Percentiles rank a stretch among this genome's conserved stretches.
Conservation (phyloP, 2,797 vertebrate species). For the Helicolenus hilgendorfi region DNA sequence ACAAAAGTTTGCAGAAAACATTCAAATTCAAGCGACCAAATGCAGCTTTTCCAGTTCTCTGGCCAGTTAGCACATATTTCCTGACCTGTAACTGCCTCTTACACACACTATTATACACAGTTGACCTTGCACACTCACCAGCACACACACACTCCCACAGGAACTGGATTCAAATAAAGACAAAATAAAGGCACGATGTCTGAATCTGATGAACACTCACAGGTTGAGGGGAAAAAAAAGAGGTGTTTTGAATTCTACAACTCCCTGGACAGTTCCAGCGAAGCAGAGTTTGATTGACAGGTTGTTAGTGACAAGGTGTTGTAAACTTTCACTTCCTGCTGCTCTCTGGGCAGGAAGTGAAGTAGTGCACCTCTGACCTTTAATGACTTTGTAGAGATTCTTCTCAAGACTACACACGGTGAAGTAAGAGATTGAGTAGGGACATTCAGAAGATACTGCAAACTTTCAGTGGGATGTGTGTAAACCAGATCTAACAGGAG, state of each 20-base stretch:
- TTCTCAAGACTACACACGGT: slow-evolving; percentile 31
- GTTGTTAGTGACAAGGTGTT: slow-evolving; percentile 81
- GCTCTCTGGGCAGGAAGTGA: slow-evolving; percentile 81
- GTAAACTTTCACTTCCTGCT: slow-evolving; percentile 87
- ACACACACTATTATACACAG: neutral
- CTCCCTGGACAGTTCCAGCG: slow-evolving; percentile 65
- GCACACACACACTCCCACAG: neutral
- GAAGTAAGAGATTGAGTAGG: neutral
- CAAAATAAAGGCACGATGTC: slow-evolving; percentile 62
- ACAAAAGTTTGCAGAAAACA: neutral
- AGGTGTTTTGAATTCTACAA: slow-evolving; percentile 80
- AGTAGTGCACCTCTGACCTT: slow-evolving; percentile 79
- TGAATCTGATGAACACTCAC: slow-evolving; percentile 42
- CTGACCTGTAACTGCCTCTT: neutral
- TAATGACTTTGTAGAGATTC: slow-evolving; percentile 62
- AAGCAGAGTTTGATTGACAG: slow-evolving; percentile 84
- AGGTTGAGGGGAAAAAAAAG: neutral
- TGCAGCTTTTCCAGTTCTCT: neutral
- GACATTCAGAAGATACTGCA: neutral
- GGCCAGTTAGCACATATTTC: neutral
- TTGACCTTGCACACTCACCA: neutral
- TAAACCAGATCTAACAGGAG: neutral
- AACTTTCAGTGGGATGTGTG: neutral
- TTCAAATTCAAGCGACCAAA: neutral
- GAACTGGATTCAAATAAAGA: slow-evolving; percentile 43